Conservation (phyloP, 2,113 vertebrate species). For the Paralichthys olivaceus region DNA sequence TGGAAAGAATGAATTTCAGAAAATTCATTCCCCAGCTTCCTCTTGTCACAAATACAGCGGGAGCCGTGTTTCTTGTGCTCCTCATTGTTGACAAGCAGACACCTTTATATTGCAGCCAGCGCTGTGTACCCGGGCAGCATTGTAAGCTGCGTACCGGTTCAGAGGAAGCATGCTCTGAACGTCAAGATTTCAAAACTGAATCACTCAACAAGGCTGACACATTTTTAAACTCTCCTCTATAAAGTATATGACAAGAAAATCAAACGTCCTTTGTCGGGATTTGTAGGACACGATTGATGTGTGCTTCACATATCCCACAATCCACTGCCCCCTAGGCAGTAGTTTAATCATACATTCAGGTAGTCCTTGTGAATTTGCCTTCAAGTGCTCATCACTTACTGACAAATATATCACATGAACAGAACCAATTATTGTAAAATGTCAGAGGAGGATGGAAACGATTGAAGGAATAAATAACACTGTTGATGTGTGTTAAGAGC, state of each 20-base stretch:
- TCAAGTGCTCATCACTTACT: neutral
- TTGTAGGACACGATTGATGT: neutral
- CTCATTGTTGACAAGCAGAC: slow-evolving; percentile 3
- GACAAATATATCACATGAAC: neutral
- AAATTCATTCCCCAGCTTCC: neutral
- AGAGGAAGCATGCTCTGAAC: slow-evolving; percentile 2
- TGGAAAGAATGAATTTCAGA: neutral
- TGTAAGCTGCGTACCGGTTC: neutral
- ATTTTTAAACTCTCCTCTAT: slow-evolving; percentile 1
- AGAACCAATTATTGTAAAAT: neutral
- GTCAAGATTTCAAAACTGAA: slow-evolving; percentile 13
- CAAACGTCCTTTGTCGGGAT: neutral
- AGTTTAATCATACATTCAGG: neutral
- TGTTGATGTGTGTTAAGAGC: neutral
- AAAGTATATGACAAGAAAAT: neutral
- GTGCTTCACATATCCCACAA: neutral
- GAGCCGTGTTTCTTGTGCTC: slow-evolving; percentile 10
- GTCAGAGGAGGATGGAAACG: neutral
- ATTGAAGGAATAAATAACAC: neutral
- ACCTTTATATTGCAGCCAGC: neutral
- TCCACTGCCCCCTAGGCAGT: neutral
- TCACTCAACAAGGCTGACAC: neutral
- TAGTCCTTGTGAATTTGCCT: neutral
- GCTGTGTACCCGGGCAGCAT: neutral
- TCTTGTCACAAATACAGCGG: neutral